Evolutionary conservation across 2,113 vertebrate genomes (phyloP), one percentile per base, ranked within the genome.

Genomic region (Eulemur rufifrons): DNA sequence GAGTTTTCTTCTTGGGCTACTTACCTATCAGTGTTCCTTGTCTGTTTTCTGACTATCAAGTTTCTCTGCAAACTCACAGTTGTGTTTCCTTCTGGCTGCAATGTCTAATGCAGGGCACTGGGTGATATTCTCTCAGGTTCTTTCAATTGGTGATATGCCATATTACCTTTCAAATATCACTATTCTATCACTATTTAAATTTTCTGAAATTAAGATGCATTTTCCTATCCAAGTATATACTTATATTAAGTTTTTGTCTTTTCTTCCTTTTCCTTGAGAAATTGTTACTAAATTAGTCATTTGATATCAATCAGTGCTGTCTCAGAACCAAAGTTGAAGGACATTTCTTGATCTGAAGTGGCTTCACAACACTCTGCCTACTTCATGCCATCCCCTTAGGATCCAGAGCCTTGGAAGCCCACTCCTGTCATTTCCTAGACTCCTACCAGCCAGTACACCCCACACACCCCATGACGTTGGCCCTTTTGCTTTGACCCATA

Each of bases 231-330:
- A 89, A 89, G 2, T 61, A 91, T 37, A 80, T 21, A 32, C 20
- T 78, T 86, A 52, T 2, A 21, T 78, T 27, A 88, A 61, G 2
- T 88, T 76, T 93, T 80, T 63, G 9, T 76, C 4, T 92, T 86
- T 88, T 89, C 27, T 74, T 61, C 18, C 25, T 89, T 96, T 96
- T 52, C n/a, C 56, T 87, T 89, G n/a, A 66, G 91, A 13, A 52
- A 32, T 74, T 78, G 4, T 85, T 95, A 68, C 78, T 94, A 95
- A 94, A 54, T 89, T 80, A 85, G 25, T 83, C 6, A 45, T 86
- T 93, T 95, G 59, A 81, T 8, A 85, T 92, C n/a, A 59, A 50
- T 69, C 47, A 87, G 0, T 90, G 20, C 8, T 88, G 23, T 69
- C 50, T 85, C 61, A 56, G 45, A 82, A 68, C 95, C 7, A 39